phyloP scores from a whole-genome alignment of 2,113 vertebrate genomes.

The Microcebus griseorufus region DNA sequence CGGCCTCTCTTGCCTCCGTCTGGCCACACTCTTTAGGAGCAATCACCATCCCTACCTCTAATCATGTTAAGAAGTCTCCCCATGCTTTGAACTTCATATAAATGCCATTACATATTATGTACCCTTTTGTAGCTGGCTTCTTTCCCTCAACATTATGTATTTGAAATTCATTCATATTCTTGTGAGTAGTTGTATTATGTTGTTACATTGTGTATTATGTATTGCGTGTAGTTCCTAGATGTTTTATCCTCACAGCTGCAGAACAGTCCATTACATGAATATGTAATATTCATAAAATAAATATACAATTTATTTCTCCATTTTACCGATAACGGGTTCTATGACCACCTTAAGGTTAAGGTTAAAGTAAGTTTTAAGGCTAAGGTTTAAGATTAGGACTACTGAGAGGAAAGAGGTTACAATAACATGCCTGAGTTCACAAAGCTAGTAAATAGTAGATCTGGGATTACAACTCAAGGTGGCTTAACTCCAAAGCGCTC shows the following conservation, averaged over 20 bases:
- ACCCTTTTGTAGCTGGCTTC: neutral
- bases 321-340: neutral
- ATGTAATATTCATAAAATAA: no score
- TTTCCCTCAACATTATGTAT: neutral
- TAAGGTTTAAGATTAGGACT: neutral
- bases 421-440: neutral
- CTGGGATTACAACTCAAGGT: neutral
- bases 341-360: neutral
- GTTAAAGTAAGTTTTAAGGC: neutral
- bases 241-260: neutral
- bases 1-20: fast-evolving
- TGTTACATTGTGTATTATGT: neutral
- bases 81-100: neutral
- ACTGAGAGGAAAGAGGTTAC: neutral
- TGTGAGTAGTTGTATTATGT: neutral
- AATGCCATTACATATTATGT: fast-evolving
- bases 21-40: no score
- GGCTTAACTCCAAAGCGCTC: neutral
- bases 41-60: neutral
- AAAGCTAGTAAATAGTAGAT: neutral
- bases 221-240: neutral
- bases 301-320: neutral
- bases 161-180: neutral
- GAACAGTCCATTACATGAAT: neutral
- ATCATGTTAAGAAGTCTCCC: neutral